A percentile compares a stretch with the other conserved stretches of the same genome.
These are phyloP conservation scores for Anastrepha ludens DNA, from an alignment of 1,140 invertebrate genomes.

Conservation along the genomic window DNA sequence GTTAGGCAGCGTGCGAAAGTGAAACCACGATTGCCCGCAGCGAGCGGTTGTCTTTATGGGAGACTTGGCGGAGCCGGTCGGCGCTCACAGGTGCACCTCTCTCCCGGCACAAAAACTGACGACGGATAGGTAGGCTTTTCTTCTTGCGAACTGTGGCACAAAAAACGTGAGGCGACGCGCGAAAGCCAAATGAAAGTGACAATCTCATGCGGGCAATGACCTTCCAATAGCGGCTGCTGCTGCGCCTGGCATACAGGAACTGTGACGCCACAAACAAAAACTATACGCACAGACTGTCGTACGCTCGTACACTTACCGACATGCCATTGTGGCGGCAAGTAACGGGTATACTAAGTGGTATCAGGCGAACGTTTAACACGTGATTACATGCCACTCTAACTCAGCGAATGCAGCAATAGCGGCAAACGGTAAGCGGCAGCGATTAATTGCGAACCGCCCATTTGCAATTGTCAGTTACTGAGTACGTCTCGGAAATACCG, in stretches of 20 bases:
- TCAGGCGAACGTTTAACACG: neutral
- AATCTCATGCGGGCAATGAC: constrained; percentile 10
- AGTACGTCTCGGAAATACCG: neutral
- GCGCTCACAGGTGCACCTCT: neutral
- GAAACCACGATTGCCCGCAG: constrained; percentile 7
- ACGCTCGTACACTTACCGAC: neutral
- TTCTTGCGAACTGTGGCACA: neutral
- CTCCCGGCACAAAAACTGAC: neutral
- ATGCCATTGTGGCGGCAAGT: neutral
- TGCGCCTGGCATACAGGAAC: neutral
- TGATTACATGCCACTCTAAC: constrained; percentile 15
- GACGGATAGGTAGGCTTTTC: neutral
- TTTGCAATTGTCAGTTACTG: neutral
- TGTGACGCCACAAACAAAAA: neutral
- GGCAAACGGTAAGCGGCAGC: constrained; percentile 5
- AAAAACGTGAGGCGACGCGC: constrained; percentile 18
- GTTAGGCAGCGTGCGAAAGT: constrained; percentile 49
- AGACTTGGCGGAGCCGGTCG: constrained; percentile 13
- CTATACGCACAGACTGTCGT: neutral
- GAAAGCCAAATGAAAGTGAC: constrained; percentile 14
- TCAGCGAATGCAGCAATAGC: neutral
- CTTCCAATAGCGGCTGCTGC: neutral
- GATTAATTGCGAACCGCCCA: constrained; percentile 28
- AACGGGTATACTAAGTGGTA: neutral
- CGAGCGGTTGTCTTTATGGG: neutral